Evolutionary conservation across 2,113 vertebrate species (phyloP), one percentile per base, ranked within the genome.

Genomic region (Hepsetus odoe): DNA sequence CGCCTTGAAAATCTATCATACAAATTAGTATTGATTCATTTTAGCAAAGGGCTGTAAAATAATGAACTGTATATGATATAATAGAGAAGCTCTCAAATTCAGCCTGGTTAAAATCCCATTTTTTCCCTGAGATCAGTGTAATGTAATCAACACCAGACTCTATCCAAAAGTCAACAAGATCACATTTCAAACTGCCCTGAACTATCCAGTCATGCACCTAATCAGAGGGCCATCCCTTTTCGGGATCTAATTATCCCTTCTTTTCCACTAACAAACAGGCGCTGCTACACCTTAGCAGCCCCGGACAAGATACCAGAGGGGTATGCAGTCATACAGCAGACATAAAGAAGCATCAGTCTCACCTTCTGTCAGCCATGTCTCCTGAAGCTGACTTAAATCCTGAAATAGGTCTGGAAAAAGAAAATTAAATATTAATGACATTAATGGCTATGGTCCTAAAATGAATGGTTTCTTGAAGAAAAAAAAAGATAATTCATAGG

Each of bases 341-440:
- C 24, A 42, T 42, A 51, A 24, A 38, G 44, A 35, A 70, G 6
- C 6, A 18, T 18, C 59, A 70, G 81, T 58, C 95, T 90, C 90
- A 99, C 98, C 98, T 98, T 99, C 98, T 7, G 94, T 92, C 76
- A 99, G 95, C 98, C 98, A 99, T 14, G 97, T 94, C 93, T 99
- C 97, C 86, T 99, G 98, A 84, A 99, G 93, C 89, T 94, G 96
- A 91, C 94, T 93, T 94, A 98, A 87, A 91, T 99, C 96, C 89
- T 98, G 98, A 93, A 99, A 99, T 84, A 98, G 97, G 81, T 98
- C 97, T 99, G 74, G 22, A 67, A 74, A 81, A 51, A 69, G 0
- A 78, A 83, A 42, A 58, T 69, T 51, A 66, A 22, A n/a, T 67
- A 66, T n/a, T n/a, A 67, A 44, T 0, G 10, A 67, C 22, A 44